Base-by-base conservation (phyloP, 2,888 invertebrate species). In the Aphrophora alni region DNA sequence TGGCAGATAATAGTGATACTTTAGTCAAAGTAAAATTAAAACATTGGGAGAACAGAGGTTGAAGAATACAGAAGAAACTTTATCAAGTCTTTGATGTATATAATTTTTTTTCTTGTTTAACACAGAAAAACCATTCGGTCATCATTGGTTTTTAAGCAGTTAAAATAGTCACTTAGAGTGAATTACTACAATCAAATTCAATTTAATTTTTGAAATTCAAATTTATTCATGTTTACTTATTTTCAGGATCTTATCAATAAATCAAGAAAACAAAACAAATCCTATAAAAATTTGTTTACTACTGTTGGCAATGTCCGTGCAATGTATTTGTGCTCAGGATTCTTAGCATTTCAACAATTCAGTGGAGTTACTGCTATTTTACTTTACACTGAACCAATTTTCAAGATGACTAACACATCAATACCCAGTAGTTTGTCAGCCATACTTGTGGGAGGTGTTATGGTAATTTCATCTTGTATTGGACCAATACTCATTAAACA, bases 221-320 rank as follows among this genome's bases (percentile, higher is more conserved):
- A n/a, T n/a, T n/a, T n/a, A n/a, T n/a, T 8, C 33, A 3, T 33
- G 3, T 33, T 33, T 3, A 33, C 8, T 33, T 33, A 33, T 8
- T 33, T 33, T n/a, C 78, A 78, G 78, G 78, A 78, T 10, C 70
- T 51, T 26, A 72, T 72, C 8, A 71, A 38, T 28, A 33, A 78
- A 51, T 44, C 78, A 44, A 44, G 71, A 5, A 44, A 33, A 17
- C 4, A 38, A 1, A 73, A 73, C 27, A 27, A 44, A 27, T 78
- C 78, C 4, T 17, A 72, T 14, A 78, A 72, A 38, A 71, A 78
- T 38, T 27, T 78, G 51, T 78, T 33, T 24, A 12, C 38, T 27
- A 71, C 78, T 3, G 27, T 28, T 4, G 78, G 78, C 78, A 78
- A 78, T 26, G 70, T 78, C 51, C 71, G 78, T 12, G 78, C 78